Base-by-base conservation (phyloP, 53 echinoderm and acorn worm species). In the Antedon mediterranea region DNA sequence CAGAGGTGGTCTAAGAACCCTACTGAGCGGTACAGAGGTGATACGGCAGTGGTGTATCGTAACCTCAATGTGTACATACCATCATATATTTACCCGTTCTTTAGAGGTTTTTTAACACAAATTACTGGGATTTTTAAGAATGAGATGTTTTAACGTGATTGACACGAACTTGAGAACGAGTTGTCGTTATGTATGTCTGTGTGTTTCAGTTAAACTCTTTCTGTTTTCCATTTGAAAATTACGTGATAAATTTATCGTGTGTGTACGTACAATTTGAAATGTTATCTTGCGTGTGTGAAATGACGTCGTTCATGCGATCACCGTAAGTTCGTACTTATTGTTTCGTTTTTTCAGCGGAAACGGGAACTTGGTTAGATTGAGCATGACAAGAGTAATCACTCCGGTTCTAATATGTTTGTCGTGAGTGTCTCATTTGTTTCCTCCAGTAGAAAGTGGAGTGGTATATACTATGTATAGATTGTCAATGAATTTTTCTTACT, bases 301-400 rank as follows among this genome's bases (percentile, higher is more conserved):
- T 57, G 57, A 57, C 5, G 41, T 41, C 5, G 5, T 57, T 57
- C 23, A 11, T 26, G 13, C 23, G 20, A 18, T 15, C 3, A 57
- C 57, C 23, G 2, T 26, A 57, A 3, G 57, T 57, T 57, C 2
- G 23, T 57, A 11, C 7, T 57, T 57, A 18, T 41, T 41, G 41
- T 41, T 5, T 57, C 57, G 57, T 57, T 57, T 23, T 57, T 57
- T 57, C 57, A 57, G 57, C 57, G 57, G 57, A 57, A 57, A 57
- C 57, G 57, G 57, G 57, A 57, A 57, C 57, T 57, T 57, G 57
- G 57, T 57, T 57, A 57, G 57, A 57, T 57, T 57, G 57, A 57
- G 57, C 20, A 2, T 2, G 23, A 57, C 57, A 57, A 57, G 57
- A 13, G 57, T 57, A 57, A 57, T 57, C 57, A 57, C 57, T 57